Conservation (phyloP, 2,888 invertebrate genomes). For the Zygaena filipendulae region DNA sequence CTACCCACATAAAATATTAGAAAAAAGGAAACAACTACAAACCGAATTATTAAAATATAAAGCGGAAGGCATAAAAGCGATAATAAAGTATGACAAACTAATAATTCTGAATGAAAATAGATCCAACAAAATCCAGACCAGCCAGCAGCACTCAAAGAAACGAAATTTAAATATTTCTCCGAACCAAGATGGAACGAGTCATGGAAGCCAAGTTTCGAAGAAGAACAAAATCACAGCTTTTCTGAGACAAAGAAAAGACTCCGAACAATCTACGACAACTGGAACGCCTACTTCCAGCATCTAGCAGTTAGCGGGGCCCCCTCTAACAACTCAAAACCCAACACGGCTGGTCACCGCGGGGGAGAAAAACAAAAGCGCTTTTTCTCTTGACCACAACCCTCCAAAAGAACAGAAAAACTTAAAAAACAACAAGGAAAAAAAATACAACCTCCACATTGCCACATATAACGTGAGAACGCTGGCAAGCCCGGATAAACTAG, state of each 20-base stretch:
- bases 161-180: neutral
- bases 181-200: neutral
- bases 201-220: neutral
- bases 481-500: slow-evolving; percentile 5
- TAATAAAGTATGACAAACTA: slow-evolving; percentile 2
- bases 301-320: neutral
- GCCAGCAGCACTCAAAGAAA: neutral
- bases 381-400: slow-evolving; percentile 14
- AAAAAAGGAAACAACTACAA: neutral
- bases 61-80: slow-evolving; percentile 1
- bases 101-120: neutral
- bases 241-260: neutral
- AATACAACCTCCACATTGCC: slow-evolving; percentile 7
- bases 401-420: slow-evolving; percentile 4
- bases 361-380: slow-evolving; percentile 3
- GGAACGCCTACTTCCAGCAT: neutral
- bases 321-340: neutral
- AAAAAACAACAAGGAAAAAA: neutral
- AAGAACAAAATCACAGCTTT: neutral
- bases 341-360: slow-evolving; percentile 14
- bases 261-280: neutral
- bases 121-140: neutral
- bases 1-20: neutral
- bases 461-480: slow-evolving; percentile 14
- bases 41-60: neutral